These are phyloP conservation scores for Brachionus calyciflorus DNA, from an alignment of 1,140 invertebrate species.

Conservation along the genomic window DNA sequence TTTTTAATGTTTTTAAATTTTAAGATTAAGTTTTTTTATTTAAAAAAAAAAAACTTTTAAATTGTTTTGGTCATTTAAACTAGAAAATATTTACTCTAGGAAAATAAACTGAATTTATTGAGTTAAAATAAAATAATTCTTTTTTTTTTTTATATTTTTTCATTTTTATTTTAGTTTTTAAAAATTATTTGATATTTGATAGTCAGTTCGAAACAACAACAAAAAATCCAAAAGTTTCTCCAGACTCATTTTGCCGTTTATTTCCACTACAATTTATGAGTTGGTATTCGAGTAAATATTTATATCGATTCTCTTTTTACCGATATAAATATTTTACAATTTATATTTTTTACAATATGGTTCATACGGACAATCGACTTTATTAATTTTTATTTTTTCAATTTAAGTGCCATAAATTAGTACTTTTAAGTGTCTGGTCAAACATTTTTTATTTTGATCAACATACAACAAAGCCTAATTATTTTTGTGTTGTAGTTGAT, in stretches of 20 bases:
- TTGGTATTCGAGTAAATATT: slow-evolving; percentile 25
- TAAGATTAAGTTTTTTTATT: not conserved
- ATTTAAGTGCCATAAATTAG: slow-evolving; percentile 15
- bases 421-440: slow-evolving; percentile 40
- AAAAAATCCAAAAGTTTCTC: slow-evolving; percentile 27
- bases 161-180: too few species aligned
- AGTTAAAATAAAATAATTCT: not conserved
- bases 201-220: not conserved
- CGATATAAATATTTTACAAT: not conserved
- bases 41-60: not conserved
- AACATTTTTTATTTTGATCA: slow-evolving; percentile 28
- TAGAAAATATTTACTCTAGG: slow-evolving; percentile 1
- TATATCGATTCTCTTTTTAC: not conserved
- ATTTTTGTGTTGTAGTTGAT: too few species aligned
- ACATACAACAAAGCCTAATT: too few species aligned
- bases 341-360: too few species aligned
- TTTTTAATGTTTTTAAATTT: too few species aligned
- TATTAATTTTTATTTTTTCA: not conserved
- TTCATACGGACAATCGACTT: not conserved
- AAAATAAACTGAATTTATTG: slow-evolving; percentile 31
- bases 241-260: too few species aligned
- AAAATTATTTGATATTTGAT: slow-evolving; percentile 27
- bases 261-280: not conserved
- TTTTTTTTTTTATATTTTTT: not conserved
- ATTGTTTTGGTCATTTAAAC: not conserved